Evolutionary conservation across 2,113 vertebrate species (phyloP).

Genomic region (Semicossyphus pulcher): DNA sequence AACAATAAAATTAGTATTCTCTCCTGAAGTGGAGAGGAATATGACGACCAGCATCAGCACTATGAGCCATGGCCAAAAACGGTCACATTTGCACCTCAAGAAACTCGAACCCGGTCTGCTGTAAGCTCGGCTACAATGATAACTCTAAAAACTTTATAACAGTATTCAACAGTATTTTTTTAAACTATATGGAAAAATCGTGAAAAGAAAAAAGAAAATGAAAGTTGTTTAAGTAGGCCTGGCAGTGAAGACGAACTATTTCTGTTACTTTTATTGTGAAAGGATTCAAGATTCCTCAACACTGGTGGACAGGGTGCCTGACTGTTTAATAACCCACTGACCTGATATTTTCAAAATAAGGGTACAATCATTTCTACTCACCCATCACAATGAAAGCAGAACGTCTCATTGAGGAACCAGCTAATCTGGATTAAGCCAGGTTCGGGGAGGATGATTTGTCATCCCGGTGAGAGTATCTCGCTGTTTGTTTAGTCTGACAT

Average conservation of each 20-base stretch:
- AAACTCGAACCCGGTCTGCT: conserved; percentile 41
- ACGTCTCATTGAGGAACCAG: conserved; percentile 48
- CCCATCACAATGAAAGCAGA: conserved; percentile 40
- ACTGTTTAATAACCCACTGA: conserved; percentile 57
- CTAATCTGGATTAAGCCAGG: conserved; percentile 25
- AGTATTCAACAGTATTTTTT: conserved; percentile 54
- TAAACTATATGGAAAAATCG: conserved; percentile 35
- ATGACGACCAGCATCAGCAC: conserved; percentile 68
- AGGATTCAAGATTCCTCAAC: conserved; percentile 36
- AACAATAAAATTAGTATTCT: conserved; percentile 44
- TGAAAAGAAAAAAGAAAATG: conserved; percentile 13
- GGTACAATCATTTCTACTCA: conserved; percentile 35
- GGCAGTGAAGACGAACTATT: conserved; percentile 12
- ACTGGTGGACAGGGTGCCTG: conserved; percentile 63
- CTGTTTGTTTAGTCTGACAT: conserved; percentile 27
- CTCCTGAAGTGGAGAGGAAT: conserved; percentile 34
- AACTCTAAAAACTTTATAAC: conserved; percentile 36
- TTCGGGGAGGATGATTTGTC: conserved; percentile 4
- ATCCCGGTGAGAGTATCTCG: conserved; percentile 5
- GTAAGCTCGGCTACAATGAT: conserved; percentile 38
- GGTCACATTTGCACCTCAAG: conserved; percentile 63
- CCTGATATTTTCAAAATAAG: conserved; percentile 18
- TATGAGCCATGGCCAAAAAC: conserved; percentile 65
- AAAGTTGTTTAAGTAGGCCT: conserved; percentile 9
- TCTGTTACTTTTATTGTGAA: conserved; percentile 46